Base-by-base conservation (phyloP, 2,888 invertebrate genomes). In the Pherbina coryleti region DNA sequence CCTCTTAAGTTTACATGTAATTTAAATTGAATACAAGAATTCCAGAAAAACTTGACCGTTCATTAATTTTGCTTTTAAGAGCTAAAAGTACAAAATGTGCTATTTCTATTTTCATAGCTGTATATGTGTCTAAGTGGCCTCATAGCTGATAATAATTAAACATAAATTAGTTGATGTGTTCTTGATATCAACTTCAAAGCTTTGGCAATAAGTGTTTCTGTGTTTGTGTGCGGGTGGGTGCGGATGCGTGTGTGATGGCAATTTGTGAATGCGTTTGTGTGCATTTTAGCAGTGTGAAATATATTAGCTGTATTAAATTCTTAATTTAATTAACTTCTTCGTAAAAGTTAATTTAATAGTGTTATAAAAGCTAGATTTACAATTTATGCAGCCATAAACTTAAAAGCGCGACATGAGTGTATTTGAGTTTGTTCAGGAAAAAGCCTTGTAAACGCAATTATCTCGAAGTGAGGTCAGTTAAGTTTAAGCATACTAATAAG, bases 121-220 rank as follows among this genome's bases (percentile, higher is more conserved):
- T 14, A 14, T 66, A 17, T 67, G 34, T 19, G 44, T 51, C 49
- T 69, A 34, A 69, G 25, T 51, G 51, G 14, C 22, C 51, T 69
- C 25, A 69, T 69, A 49, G 51, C 69, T 25, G 69, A 69, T 69
- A 51, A 69, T 69, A 69, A 69, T 69, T 69, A 69, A 49, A 51
- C 51, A 14, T 7, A 69, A 51, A 69, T 69, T 53, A 69, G 51
- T 25, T 31, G 31, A 66, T 66, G 37, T 69, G 51, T 49, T 51
- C 31, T 55, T 55, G 19, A 22, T 55, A 44, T 44, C 11, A 44
- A 44, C 44, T 44, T 44, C 44, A 44, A 44, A 44, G 44, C 44
- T 14, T 44, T 44, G 11, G 44, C 44, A 44, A 44, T 44, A 14
- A 2, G 44, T 44, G 7, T 7, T 31, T 31, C n/a, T 62, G 25